Evolutionary conservation across 2,888 invertebrate species (phyloP).

Genomic region (Choristoneura rosaceana): DNA sequence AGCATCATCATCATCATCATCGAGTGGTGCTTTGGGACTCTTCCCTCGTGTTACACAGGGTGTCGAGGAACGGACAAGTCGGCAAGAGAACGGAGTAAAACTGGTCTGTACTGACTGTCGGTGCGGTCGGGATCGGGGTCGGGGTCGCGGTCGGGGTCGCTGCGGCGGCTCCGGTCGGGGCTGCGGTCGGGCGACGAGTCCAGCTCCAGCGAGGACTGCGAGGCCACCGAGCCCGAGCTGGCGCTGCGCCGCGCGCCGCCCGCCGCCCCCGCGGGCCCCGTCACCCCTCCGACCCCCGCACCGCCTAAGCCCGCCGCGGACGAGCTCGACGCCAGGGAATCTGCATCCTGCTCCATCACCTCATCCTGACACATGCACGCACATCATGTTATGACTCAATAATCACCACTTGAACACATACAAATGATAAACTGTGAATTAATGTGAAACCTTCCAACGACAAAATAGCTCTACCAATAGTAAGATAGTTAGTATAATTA

Average conservation of each 20-base stretch:
- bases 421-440: too few relatives aligned
- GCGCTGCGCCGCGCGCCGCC: conserved; percentile 14
- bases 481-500: too few relatives aligned
- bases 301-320: conserved; percentile 1
- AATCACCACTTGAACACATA: too few relatives aligned
- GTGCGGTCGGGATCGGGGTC: conserved; percentile 45
- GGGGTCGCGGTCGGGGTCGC: conserved; percentile 48
- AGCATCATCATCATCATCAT: too few relatives aligned
- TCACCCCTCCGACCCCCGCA: background rate
- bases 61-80: too few relatives aligned
- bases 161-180: conserved; percentile 46
- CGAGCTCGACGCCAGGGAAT: conserved; percentile 45
- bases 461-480: too few relatives aligned
- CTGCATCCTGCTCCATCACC: conserved; percentile 56
- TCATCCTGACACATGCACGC: conserved; percentile 35
- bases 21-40: too few relatives aligned
- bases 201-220: conserved; percentile 69
- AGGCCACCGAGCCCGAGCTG: conserved; percentile 52
- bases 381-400: background rate
- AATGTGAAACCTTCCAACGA: too few relatives aligned
- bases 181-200: conserved; percentile 58
- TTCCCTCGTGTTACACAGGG: too few relatives aligned
- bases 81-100: too few relatives aligned
- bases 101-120: conserved; percentile 49
- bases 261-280: background rate